Percentiles rank a stretch among this genome's conserved stretches.
Conservation (phyloP, 2,113 vertebrate genomes). For the Spea bombifrons region DNA sequence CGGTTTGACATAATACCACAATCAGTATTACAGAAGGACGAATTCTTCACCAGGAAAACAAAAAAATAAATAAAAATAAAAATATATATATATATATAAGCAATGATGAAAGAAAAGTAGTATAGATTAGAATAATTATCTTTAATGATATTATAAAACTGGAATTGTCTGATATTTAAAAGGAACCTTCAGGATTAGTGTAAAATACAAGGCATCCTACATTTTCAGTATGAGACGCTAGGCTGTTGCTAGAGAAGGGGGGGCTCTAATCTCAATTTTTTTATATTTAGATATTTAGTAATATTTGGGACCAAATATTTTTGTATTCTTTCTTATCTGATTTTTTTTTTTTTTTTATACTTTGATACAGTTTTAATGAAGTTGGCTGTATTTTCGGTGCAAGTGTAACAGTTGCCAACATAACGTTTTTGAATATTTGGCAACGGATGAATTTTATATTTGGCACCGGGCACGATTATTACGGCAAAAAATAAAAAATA, state of each 20-base stretch:
- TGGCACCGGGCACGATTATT: conserved; percentile 11
- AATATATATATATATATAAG: neutral
- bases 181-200: conserved; percentile 61
- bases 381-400: neutral
- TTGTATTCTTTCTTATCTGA: neutral
- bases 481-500: neutral
- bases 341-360: neutral
- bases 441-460: conserved; percentile 16
- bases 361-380: conserved; percentile 4
- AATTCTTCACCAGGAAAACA: conserved; percentile 45
- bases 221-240: conserved; percentile 7
- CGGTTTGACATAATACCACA: conserved; percentile 62
- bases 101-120: conserved; percentile 47
- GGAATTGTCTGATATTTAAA: conserved; percentile 79
- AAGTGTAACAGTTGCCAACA: neutral
- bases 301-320: conserved; percentile 3
- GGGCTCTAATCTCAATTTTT: neutral
- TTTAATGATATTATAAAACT: conserved; percentile 71
- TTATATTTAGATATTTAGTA: conserved; percentile 10
- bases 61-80: neutral
- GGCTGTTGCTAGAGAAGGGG: conserved; percentile 5
- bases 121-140: conserved; percentile 61
- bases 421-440: neutral
- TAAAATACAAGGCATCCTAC: conserved; percentile 9
- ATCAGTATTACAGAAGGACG: conserved; percentile 62